Conservation (phyloP, 2,888 invertebrate species). For the Synergus itoensis region DNA sequence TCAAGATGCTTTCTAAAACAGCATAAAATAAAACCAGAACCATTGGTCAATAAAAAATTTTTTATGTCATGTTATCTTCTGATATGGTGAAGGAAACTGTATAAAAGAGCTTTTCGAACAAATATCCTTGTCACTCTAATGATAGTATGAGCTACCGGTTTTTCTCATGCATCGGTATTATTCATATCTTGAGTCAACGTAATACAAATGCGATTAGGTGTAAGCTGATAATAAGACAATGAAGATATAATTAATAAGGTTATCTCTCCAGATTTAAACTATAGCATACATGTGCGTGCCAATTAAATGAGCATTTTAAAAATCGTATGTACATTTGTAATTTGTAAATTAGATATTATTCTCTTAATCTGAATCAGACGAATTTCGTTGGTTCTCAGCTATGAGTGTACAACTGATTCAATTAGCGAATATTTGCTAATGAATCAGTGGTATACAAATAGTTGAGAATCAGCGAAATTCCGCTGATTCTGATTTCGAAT, state of each 20-base stretch:
- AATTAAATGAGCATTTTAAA: neutral
- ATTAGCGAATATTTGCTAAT: too few relatives aligned
- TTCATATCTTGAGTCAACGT: constrained; percentile 12
- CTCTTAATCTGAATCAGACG: too few relatives aligned
- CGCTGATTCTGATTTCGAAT: too few relatives aligned
- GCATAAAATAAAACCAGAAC: neutral
- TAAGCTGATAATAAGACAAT: neutral
- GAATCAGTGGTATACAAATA: neutral
- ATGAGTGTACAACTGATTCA: too few relatives aligned
- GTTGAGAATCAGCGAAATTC: too few relatives aligned
- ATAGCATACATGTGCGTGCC: neutral
- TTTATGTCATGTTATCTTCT: neutral
- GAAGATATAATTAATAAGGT: neutral
- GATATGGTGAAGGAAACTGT: constrained; percentile 8
- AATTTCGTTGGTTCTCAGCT: too few relatives aligned
- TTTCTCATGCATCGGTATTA: constrained; percentile 30
- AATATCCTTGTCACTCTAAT: neutral
- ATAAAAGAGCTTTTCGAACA: neutral
- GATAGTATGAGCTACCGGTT: constrained; percentile 31
- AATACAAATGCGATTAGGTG: neutral
- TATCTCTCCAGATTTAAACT: neutral
- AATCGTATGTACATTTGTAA: neutral
- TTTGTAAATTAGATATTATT: neutral
- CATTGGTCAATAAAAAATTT: neutral
- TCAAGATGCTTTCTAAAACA: neutral